A percentile compares a stretch with the other conserved stretches of the same genome.
Conservation (phyloP, 2,888 invertebrate genomes). For the Eilema sororculum region DNA sequence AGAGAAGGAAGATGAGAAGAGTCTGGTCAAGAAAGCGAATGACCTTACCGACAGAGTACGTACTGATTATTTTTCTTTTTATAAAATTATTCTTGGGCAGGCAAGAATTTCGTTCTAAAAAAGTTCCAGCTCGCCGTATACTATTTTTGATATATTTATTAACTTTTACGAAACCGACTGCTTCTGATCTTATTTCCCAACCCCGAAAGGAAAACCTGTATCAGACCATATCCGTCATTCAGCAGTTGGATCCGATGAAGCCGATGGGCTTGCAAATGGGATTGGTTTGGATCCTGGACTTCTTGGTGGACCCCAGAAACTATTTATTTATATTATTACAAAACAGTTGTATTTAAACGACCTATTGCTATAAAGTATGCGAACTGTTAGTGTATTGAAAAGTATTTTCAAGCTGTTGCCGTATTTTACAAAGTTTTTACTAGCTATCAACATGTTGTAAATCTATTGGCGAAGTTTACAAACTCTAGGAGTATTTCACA, state of each 20-base stretch:
- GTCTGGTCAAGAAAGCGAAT: slow-evolving; percentile 78
- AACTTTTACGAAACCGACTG: background rate
- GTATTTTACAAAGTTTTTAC: slow-evolving; percentile 3
- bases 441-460: background rate
- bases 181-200: background rate
- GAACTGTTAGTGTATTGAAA: background rate
- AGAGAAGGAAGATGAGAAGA: slow-evolving; percentile 82
- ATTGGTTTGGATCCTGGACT: background rate
- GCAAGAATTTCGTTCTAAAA: background rate
- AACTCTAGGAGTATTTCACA: slow-evolving; percentile 4
- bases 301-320: background rate
- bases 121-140: too few relatives aligned
- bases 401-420: slow-evolving; percentile 3
- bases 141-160: too few relatives aligned
- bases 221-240: background rate
- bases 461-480: background rate
- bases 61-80: slow-evolving; percentile 42
- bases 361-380: background rate
- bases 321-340: background rate
- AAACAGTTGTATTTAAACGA: background rate
- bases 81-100: background rate
- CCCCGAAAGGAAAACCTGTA: background rate
- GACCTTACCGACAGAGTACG: slow-evolving; percentile 82
- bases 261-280: background rate
- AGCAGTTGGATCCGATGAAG: too few relatives aligned